Evolutionary conservation across 2,888 invertebrate species (phyloP), one percentile per base, ranked within the genome.

Genomic region (Bursaphelenchus okinawaensis): DNA sequence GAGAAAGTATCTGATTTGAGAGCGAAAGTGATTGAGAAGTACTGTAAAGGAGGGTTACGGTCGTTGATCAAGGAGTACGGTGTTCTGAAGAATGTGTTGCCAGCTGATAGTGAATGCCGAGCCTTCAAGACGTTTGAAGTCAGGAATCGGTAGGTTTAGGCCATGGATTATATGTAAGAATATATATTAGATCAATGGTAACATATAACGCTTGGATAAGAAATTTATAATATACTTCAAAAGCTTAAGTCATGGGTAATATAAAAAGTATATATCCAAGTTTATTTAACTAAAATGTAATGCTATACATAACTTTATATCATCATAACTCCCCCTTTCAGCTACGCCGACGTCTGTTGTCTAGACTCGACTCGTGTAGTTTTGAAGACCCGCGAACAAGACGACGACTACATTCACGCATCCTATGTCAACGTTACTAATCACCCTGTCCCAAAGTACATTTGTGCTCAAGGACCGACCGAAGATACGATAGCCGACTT

Each of bases 401-500:
- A 67, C 4, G 60, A 69, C 12, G 72, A 75, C 52, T 77, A 75
- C 65, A 77, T 77, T 56, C 75, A 77, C 54, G 77, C 77, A 0
- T 70, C 67, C 16, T 76, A 68, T 67, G 65, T 75, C 56, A 26
- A 27, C 23, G 63, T 69, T 52, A 73, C 73, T 19, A 26, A 19
- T 16, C 16, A 55, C 22, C 57, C 59, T 0, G 55, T 63, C 8
- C 62, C 65, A 24, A 63, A 55, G 23, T 77, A 73, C 67, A 77
- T 77, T 63, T 69, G 69, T 28, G 68, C 73, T 12, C 75, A 75
- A 63, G 73, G 66, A 27, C 66, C 66, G 0, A n/a, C 55, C 4
- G 66, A 64, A 20, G 67, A 68, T 7, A 63, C 66, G 9, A 23
- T 66, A 59, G 88, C 88, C 67, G 95, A 95, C 83, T 95, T 96